These are phyloP conservation scores for Dexiosoma caninum DNA, from an alignment of 2,888 invertebrate genomes.

Conservation along the genomic window DNA sequence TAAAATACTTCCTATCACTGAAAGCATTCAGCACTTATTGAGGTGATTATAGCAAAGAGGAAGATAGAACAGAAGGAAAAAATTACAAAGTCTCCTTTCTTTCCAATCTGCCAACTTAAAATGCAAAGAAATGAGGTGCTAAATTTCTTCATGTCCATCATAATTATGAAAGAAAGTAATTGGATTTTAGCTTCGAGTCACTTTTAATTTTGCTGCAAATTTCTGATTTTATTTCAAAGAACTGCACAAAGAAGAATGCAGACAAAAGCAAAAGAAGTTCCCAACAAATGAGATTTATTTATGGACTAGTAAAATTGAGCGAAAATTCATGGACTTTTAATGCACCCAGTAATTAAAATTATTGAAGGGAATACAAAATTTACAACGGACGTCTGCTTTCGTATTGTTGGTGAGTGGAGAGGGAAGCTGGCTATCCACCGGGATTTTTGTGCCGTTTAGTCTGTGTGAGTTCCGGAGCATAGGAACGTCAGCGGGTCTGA, in stretches of 20 bases:
- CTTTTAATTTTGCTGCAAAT: not conserved
- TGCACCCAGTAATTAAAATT: too few relatives aligned
- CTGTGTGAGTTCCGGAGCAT: too few relatives aligned
- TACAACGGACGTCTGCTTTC: too few relatives aligned
- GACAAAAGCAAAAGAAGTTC: not conserved
- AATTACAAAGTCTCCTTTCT: too few relatives aligned
- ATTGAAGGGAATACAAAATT: too few relatives aligned
- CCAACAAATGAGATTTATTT: not conserved
- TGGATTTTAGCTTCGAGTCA: conserved; percentile 34
- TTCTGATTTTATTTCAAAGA: not conserved
- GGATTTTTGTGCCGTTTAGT: too few relatives aligned
- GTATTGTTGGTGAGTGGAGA: too few relatives aligned
- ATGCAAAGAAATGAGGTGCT: conserved; percentile 1
- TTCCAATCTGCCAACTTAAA: not conserved
- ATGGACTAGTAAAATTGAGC: not conserved
- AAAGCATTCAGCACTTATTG: not conserved
- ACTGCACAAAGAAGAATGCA: not conserved
- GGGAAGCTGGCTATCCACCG: too few relatives aligned
- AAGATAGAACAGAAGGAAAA: not conserved
- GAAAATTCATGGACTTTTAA: not conserved
- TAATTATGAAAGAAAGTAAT: conserved; percentile 44
- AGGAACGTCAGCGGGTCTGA: too few relatives aligned
- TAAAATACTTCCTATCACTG: not conserved
- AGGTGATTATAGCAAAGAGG: not conserved
- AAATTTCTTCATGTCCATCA: conserved; percentile 4